Evolutionary conservation across 2,888 invertebrate genomes (phyloP).

Genomic region (Pristionchus fissidentatus): DNA sequence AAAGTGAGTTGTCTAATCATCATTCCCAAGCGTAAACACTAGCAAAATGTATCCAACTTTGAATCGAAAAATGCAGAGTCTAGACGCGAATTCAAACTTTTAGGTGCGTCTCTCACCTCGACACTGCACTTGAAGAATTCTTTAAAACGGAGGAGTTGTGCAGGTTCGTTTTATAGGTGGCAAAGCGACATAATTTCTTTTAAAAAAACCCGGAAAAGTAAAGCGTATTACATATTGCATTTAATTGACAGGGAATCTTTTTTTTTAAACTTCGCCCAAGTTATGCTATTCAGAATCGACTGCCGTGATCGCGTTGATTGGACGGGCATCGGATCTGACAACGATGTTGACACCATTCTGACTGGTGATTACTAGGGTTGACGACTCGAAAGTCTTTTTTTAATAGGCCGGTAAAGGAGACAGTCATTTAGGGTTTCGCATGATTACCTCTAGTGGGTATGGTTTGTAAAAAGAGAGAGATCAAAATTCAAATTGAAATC

Average conservation of each 20-base stretch:
- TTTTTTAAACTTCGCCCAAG: no score
- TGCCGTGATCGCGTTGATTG: constrained; percentile 43
- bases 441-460: no score
- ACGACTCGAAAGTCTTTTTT: not conserved
- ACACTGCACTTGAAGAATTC: constrained; percentile 44
- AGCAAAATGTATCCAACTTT: not conserved
- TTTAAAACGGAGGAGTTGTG: constrained; percentile 38
- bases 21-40: not conserved
- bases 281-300: constrained; percentile 1
- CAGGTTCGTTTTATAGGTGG: not conserved
- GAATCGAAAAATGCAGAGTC: not conserved
- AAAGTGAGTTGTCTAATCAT: constrained; percentile 17
- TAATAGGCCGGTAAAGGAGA: not conserved
- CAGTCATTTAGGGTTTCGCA: not conserved
- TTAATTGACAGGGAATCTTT: no score
- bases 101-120: constrained; percentile 43
- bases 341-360: constrained; percentile 66
- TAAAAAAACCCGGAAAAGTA: no score
- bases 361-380: constrained; percentile 66
- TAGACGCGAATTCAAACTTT: not conserved
- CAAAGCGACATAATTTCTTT: no score
- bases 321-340: constrained; percentile 51
- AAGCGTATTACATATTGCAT: no score
- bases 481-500: no score
- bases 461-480: no score